These are phyloP conservation scores for Falco concolor DNA, from an alignment of 2,797 vertebrate genomes.

Conservation along the genomic window DNA sequence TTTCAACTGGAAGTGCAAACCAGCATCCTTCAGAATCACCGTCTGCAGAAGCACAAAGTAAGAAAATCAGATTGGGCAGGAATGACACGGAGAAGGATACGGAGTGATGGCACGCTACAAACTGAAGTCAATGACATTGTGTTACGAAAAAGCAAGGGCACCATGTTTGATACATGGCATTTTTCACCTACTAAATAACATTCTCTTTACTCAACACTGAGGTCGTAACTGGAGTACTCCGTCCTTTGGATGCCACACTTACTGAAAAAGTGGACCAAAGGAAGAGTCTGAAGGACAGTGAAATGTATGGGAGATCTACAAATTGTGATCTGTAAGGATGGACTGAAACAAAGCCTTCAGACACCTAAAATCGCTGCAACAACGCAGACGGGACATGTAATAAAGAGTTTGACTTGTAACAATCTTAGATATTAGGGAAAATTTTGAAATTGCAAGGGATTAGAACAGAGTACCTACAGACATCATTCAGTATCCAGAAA, in stretches of 20 bases:
- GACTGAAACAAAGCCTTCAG: not conserved
- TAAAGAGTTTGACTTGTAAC: not conserved
- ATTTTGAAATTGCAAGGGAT: not conserved
- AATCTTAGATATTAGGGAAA: not conserved
- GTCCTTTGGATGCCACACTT: not conserved
- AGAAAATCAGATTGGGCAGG: not conserved
- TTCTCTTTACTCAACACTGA: not conserved
- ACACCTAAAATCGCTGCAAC: not conserved
- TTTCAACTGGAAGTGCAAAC: not conserved
- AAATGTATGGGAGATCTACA: not conserved
- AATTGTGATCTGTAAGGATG: not conserved
- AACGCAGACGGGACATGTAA: not conserved
- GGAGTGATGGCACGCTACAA: not conserved
- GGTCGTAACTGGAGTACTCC: not conserved
- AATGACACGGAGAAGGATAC: not conserved
- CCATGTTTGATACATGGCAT: not conserved
- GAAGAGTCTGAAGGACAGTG: not conserved
- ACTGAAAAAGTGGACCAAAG: not conserved
- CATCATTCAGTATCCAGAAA: not conserved
- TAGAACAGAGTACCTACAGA: not conserved
- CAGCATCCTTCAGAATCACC: not conserved
- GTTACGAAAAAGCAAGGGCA: not conserved
- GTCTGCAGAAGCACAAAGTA: not conserved
- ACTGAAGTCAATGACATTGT: not conserved
- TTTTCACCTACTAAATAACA: not conserved